Evolutionary conservation across 2,888 invertebrate genomes (phyloP), one percentile per base, ranked within the genome.

Genomic region (Himalopsyche japonica): DNA sequence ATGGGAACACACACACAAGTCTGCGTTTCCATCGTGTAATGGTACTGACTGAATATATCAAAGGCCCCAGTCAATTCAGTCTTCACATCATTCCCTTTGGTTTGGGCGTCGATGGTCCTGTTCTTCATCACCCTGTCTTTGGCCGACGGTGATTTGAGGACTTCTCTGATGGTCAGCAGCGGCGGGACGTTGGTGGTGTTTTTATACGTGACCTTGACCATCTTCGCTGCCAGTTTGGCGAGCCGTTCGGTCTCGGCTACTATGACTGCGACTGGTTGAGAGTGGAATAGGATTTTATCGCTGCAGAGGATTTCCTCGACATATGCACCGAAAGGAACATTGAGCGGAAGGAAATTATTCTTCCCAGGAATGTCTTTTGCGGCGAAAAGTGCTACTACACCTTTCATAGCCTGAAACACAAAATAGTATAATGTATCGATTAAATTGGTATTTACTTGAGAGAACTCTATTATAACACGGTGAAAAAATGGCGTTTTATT

Each of bases 11-110:
- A 93, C 0, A 94, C 90, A 88, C 95, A 94, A 43, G 92, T 92
- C 87, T 95, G 95, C 0, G 95, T 93, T 89, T 97, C 97, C 96
- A 97, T 95, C 0, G 94, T 94, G 88, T 93, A 96, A 89, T 97
- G 96, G 89, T 95, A 96, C 89, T 97, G 97, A 0, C 93, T 89
- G 0, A 93, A 94, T 20, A 93, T 88, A 8, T 91, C 88, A 85
- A 92, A 93, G 3, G 88, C 90, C 0, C 96, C 96, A 82, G 92
- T 93, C 12, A 95, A 89, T 0, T 91, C 91, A 78, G 93, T 91
- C 8, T 90, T 91, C 6, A 91, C 88, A 78, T 94, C 90, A 0
- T 88, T 89, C 15, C 92, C 92, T 84, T 87, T 89, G 2, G 88
- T 89, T 85, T 87, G 89, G 0, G 93, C 89, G 49, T 89, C 88